Percentiles rank a stretch among this genome's conserved stretches.
Evolutionary conservation across 2,113 vertebrate species (phyloP).

Genomic region (Leptosomus discolor): DNA sequence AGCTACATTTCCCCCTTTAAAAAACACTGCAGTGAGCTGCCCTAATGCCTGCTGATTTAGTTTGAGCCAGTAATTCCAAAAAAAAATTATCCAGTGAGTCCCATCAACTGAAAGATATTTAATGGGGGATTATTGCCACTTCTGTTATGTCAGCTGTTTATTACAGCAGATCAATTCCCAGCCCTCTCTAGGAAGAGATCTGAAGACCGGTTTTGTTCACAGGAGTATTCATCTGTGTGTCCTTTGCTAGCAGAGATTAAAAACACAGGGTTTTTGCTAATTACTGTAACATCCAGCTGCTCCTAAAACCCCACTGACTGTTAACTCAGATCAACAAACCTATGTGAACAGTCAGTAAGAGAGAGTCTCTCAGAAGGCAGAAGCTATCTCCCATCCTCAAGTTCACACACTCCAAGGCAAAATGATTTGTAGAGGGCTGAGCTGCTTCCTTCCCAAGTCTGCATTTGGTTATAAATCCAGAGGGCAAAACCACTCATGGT

Average conservation of each 20-base stretch:
- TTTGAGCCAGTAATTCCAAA: constrained; percentile 78
- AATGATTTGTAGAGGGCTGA: neutral
- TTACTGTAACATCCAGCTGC: constrained; percentile 32
- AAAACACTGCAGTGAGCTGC: constrained; percentile 29
- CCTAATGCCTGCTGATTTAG: constrained; percentile 72
- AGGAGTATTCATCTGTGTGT: constrained; percentile 10
- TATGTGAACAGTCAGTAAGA: neutral
- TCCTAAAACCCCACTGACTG: neutral
- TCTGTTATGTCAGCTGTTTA: constrained; percentile 75
- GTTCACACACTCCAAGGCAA: neutral
- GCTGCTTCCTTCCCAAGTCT: neutral
- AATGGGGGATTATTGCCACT: constrained; percentile 71
- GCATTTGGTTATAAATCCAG: neutral
- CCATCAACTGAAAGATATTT: constrained; percentile 65
- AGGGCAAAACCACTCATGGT: neutral
- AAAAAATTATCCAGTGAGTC: constrained; percentile 73
- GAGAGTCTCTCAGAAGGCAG: neutral
- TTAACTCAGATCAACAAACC: neutral
- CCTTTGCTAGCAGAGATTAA: constrained; percentile 23
- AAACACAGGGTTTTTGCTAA: neutral
- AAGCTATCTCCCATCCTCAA: neutral
- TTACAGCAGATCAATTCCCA: constrained; percentile 42
- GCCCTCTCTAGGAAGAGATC: neutral
- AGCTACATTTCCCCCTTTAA: neutral
- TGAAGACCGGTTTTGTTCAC: neutral